A percentile compares a stretch with the other conserved stretches of the same genome.
phyloP scores from a whole-genome alignment of 2,888 invertebrate species.

The Boloria euphrosyne region DNA sequence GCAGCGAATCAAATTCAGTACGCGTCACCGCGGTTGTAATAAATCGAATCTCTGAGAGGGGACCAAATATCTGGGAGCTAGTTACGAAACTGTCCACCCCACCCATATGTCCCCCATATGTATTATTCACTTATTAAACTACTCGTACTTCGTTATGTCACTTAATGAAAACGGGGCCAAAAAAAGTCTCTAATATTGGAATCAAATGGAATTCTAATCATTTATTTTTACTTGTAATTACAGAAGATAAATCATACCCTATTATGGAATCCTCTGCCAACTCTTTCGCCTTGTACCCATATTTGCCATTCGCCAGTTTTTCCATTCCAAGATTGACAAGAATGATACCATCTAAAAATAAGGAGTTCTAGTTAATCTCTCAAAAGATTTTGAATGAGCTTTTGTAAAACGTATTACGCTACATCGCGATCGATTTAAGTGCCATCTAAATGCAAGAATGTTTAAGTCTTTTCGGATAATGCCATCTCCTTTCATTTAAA shows the following conservation, averaged over 20 bases:
- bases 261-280: slow-evolving; percentile 93
- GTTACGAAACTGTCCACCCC: neutral
- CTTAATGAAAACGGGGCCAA: neutral
- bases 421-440: neutral
- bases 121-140: slow-evolving; percentile 3
- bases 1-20: too few relatives aligned
- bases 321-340: slow-evolving; percentile 94
- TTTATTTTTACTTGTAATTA: too few relatives aligned
- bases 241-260: slow-evolving; percentile 81
- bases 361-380: neutral
- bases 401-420: neutral
- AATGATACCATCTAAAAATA: slow-evolving; percentile 89
- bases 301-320: slow-evolving; percentile 95
- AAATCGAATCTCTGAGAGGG: neutral
- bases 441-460: neutral
- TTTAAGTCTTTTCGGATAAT: neutral
- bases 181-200: too few relatives aligned
- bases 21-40: neutral
- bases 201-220: too few relatives aligned
- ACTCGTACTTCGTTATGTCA: neutral
- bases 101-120: neutral
- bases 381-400: neutral
- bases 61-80: neutral
- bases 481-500: neutral
- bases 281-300: slow-evolving; percentile 92